phyloP scores from a whole-genome alignment of 2,113 vertebrate genomes.

The Cephalophus harveyi region DNA sequence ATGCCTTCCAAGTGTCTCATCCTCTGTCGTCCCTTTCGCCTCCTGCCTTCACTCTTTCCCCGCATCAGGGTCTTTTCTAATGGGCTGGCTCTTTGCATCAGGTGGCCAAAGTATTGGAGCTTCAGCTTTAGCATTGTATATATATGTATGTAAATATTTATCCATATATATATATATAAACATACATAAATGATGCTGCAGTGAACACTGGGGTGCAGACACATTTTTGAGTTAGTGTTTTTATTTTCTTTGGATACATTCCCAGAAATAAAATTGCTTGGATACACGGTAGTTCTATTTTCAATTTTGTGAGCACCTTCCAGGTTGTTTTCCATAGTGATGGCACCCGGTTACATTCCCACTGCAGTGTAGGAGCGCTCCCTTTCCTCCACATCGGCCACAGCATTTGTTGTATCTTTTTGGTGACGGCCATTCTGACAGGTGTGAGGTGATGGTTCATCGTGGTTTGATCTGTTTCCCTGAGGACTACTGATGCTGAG shows the following conservation, averaged over 20 bases:
- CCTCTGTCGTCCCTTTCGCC: accelerated
- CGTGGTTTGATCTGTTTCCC: not conserved
- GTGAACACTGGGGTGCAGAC: not conserved
- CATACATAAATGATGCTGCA: not conserved
- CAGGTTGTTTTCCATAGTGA: accelerated
- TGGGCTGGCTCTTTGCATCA: not conserved
- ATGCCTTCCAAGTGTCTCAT: not conserved
- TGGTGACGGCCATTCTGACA: not conserved
- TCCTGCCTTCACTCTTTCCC: not conserved
- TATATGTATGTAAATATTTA: not conserved
- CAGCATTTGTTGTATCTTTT: accelerated
- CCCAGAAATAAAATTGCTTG: accelerated
- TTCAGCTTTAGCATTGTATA: not conserved
- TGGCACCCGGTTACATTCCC: accelerated
- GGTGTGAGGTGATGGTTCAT: not conserved
- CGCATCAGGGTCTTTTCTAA: not conserved
- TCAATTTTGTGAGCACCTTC: not conserved
- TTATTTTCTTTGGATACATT: not conserved
- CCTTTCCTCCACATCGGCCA: not conserved
- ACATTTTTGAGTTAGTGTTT: not conserved
- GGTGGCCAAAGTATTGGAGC: not conserved
- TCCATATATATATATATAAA: not conserved
- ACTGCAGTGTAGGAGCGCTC: accelerated
- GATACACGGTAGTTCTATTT: not conserved
- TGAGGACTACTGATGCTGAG: not conserved